Conservation (phyloP, 2,113 vertebrate species). For the Aramus guarauna region DNA sequence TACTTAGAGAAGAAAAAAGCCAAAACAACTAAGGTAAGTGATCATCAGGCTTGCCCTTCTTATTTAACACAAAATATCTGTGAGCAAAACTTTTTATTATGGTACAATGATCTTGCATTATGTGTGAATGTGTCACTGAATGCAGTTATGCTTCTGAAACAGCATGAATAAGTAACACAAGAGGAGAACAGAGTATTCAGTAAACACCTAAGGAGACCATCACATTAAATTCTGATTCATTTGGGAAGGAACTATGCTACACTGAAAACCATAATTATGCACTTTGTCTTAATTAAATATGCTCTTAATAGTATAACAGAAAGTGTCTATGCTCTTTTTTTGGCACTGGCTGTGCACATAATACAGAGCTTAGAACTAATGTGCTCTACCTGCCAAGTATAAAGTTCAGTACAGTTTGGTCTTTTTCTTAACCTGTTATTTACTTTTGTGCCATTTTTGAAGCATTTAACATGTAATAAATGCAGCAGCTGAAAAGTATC, state of each 20-base stretch:
- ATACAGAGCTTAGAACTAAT: not conserved
- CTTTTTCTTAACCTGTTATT: not conserved
- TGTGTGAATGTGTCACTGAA: not conserved
- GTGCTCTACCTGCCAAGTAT: not conserved
- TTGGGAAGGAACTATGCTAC: not conserved
- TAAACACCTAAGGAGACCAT: not conserved
- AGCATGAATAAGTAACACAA: not conserved
- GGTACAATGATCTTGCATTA: not conserved
- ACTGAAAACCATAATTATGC: not conserved
- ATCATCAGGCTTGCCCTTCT: not conserved
- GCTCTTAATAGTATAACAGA: not conserved
- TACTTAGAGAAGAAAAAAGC: not conserved
- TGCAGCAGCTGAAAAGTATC: not conserved
- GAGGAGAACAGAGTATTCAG: not conserved
- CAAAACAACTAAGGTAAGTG: not conserved
- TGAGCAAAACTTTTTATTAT: not conserved
- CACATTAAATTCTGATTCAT: not conserved
- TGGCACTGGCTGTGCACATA: not conserved
- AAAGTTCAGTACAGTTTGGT: not conserved
- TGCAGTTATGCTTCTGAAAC: not conserved
- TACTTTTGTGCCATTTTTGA: not conserved
- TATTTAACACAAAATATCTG: not conserved
- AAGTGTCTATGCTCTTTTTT: not conserved
- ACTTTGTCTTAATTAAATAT: slow-evolving; percentile 3
- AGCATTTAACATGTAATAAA: not conserved